phyloP scores from a whole-genome alignment of 2,888 invertebrate species.

The Campopleginae sp. region DNA sequence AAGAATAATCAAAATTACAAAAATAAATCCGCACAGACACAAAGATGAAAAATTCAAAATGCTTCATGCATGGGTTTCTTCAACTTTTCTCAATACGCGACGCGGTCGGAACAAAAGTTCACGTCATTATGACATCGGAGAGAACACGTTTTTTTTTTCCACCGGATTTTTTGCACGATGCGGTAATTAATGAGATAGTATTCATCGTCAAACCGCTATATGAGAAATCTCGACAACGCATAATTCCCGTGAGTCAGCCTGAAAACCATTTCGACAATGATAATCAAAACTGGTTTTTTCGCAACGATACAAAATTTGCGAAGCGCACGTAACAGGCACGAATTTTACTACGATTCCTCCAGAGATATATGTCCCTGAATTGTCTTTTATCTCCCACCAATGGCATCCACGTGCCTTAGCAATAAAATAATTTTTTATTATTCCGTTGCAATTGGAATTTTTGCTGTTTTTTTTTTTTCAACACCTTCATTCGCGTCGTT shows the following conservation, averaged over 20 bases:
- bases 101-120: neutral
- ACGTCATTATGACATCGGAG: neutral
- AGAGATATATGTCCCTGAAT: constrained; percentile 4
- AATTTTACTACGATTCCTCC: neutral
- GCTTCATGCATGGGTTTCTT: neutral
- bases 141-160: constrained; percentile 19
- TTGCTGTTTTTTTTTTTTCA: neutral
- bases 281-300: constrained; percentile 39
- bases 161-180: neutral
- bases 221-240: constrained; percentile 24
- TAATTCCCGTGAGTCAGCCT: constrained; percentile 48
- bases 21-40: constrained; percentile 26
- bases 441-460: neutral
- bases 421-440: neutral
- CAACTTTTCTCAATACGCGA: constrained; percentile 46
- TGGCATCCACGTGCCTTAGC: neutral
- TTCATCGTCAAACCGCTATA: constrained; percentile 44
- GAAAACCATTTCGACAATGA: constrained; percentile 13
- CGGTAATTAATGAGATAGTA: constrained; percentile 55
- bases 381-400: neutral
- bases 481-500: no score
- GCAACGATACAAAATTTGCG: neutral
- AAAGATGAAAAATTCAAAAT: constrained; percentile 16
- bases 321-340: constrained; percentile 8
- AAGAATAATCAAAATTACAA: constrained; percentile 13